Percentiles rank a stretch among this genome's conserved stretches.
phyloP scores from a whole-genome alignment of 2,797 vertebrate species.

The Avahi laniger region DNA sequence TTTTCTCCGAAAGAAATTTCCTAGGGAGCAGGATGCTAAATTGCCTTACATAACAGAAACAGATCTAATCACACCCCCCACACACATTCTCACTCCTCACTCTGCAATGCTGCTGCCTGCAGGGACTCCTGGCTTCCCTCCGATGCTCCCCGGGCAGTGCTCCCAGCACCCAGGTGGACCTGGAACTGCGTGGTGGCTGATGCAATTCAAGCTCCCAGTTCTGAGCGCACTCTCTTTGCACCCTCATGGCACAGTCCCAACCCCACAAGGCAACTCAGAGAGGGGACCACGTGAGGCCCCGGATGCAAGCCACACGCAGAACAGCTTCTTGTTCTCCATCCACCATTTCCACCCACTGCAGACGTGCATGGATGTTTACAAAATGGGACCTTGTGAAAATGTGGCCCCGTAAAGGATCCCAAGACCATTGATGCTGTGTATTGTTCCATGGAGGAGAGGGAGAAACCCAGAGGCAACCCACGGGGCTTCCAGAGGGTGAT shows the following conservation, averaged over 20 bases:
- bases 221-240: not conserved
- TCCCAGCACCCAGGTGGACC: not conserved
- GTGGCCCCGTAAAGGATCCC: not conserved
- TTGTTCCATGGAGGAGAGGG: not conserved
- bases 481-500: not conserved
- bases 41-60: constrained; percentile 45
- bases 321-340: not conserved
- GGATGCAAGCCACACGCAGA: not conserved
- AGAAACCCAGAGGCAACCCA: too few species aligned
- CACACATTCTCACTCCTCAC: fast-evolving
- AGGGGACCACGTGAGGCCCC: not conserved
- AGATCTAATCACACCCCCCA: not conserved
- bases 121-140: not conserved
- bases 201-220: not conserved
- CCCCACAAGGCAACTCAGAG: not conserved
- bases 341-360: not conserved
- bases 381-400: not conserved
- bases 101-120: not conserved
- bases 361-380: not conserved
- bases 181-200: fast-evolving
- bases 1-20: constrained; percentile 46
- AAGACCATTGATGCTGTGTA: not conserved
- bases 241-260: not conserved
- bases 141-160: not conserved
- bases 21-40: not conserved